These are phyloP conservation scores for Zaprionus obscuricornis DNA, from an alignment of 2,888 invertebrate genomes.

Conservation along the genomic window DNA sequence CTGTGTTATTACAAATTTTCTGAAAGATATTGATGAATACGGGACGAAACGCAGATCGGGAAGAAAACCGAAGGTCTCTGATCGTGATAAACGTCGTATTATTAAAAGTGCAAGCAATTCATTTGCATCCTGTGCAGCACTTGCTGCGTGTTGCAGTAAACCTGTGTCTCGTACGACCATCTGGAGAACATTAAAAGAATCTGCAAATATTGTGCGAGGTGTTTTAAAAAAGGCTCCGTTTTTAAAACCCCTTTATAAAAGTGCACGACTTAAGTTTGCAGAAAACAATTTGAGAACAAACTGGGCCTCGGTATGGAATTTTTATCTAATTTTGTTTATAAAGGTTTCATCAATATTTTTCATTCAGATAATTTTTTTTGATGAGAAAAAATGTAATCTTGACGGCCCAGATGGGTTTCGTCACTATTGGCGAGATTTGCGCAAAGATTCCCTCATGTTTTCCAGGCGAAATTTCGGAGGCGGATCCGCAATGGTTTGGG, in stretches of 20 bases:
- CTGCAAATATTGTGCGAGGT: background rate
- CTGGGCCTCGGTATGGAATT: constrained; percentile 2
- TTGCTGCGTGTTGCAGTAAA: background rate
- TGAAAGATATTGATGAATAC: constrained; percentile 3
- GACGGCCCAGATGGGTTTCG: constrained; percentile 22
- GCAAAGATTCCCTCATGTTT: constrained; percentile 13
- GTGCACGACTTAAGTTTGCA: constrained; percentile 1
- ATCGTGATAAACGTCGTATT: constrained; percentile 1
- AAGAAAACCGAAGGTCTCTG: constrained; percentile 5
- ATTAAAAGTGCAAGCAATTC: constrained; percentile 1
- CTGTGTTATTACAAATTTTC: background rate
- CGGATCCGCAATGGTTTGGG: constrained; percentile 21
- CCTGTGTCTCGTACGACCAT: background rate
- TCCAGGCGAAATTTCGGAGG: constrained; percentile 26
- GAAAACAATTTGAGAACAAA: constrained; percentile 1
- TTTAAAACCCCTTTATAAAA: background rate
- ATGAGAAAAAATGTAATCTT: constrained; percentile 17
- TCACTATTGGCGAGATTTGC: constrained; percentile 25
- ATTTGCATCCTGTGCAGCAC: background rate
- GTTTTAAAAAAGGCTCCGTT: background rate
- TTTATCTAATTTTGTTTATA: background rate
- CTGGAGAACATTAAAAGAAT: background rate
- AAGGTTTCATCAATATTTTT: background rate
- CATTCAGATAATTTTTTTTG: constrained; percentile 2
- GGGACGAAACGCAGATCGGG: constrained; percentile 5